A percentile compares a stretch with the other conserved stretches of the same genome.
Evolutionary conservation across 2,113 vertebrate genomes (phyloP).

Genomic region (Erythrolamprus reginae): DNA sequence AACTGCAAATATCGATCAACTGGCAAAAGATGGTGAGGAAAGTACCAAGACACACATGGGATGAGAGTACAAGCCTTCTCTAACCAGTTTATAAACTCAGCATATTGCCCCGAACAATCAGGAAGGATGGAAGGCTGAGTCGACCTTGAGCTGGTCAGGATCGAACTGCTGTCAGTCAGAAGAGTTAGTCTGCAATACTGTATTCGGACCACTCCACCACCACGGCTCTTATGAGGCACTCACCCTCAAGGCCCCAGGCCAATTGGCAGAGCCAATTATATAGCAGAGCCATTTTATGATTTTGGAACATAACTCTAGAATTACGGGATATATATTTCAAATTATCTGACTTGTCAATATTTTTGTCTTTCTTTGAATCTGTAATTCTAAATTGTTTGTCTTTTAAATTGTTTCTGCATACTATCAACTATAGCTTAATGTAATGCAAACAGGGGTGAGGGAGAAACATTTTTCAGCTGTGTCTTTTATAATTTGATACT

Average conservation of each 20-base stretch:
- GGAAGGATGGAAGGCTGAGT: no score
- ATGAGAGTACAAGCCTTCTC: not conserved
- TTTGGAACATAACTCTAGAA: not conserved
- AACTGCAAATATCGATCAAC: no score
- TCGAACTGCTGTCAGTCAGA: not conserved
- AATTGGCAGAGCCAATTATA: not conserved
- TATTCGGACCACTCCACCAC: not conserved
- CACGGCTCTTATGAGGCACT: not conserved
- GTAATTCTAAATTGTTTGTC: not conserved
- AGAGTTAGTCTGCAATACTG: not conserved
- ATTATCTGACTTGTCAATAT: not conserved
- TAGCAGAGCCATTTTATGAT: not conserved
- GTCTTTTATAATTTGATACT: not conserved
- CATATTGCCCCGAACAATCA: no score
- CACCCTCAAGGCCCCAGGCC: not conserved
- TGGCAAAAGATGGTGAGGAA: not conserved
- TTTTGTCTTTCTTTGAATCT: not conserved
- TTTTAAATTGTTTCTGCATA: not conserved
- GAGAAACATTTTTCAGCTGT: not conserved
- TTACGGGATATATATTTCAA: not conserved
- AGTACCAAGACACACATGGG: not conserved
- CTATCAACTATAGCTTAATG: not conserved
- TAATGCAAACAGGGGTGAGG: not conserved
- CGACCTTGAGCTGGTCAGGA: not conserved
- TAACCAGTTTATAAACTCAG: not conserved